Percentiles rank a stretch among this genome's conserved stretches.
phyloP scores from a whole-genome alignment of 2,888 invertebrate species.

The Morpho achilles region DNA sequence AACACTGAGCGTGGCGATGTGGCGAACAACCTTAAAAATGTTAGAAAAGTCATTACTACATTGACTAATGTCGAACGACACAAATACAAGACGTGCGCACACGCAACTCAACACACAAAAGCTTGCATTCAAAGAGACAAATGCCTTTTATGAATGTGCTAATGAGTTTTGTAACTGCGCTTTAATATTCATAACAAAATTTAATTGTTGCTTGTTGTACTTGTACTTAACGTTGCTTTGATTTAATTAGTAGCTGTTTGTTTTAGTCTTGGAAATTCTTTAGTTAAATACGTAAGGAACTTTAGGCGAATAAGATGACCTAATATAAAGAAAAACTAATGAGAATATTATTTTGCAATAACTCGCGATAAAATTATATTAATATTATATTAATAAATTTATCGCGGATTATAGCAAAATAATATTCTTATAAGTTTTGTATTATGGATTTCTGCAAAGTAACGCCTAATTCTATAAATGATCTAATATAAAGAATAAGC shows the following conservation, averaged over 20 bases:
- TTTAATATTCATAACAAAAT: conserved; percentile 44
- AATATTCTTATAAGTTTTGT: no score
- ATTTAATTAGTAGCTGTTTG: conserved; percentile 7
- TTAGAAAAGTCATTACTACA: conserved; percentile 64
- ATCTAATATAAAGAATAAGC: no score
- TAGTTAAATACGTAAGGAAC: neutral
- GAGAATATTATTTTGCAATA: no score
- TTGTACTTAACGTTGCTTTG: conserved; percentile 17
- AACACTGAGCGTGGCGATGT: conserved; percentile 50
- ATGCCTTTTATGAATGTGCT: conserved; percentile 62
- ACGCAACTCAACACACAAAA: conserved; percentile 53
- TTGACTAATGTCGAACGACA: conserved; percentile 50
- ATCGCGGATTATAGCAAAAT: no score
- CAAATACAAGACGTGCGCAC: conserved; percentile 53
- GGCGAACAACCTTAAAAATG: conserved; percentile 56
- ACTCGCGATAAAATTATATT: no score
- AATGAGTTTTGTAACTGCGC: conserved; percentile 46
- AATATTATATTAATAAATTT: no score
- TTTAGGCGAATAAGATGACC: no score
- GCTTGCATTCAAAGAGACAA: conserved; percentile 54
- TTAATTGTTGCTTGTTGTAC: conserved; percentile 26
- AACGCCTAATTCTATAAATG: no score
- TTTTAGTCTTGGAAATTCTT: neutral
- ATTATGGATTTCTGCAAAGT: no score
- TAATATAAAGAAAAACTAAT: no score